phyloP scores from a whole-genome alignment of 2,113 vertebrate genomes.

The Elanus axillaris region DNA sequence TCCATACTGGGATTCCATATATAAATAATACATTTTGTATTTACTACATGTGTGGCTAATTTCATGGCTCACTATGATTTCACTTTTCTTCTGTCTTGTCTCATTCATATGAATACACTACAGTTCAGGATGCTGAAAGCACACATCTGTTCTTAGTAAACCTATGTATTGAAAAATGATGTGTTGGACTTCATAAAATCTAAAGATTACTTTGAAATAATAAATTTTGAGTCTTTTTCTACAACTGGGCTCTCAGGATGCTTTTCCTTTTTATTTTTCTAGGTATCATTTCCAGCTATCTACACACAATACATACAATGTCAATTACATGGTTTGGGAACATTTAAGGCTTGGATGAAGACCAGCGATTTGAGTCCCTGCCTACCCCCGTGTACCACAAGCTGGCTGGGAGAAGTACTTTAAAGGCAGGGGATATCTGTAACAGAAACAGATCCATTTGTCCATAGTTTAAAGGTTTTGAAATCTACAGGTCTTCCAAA shows the following conservation, averaged over 20 bases:
- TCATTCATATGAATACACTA: not conserved
- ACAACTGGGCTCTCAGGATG: not conserved
- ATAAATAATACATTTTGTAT: not conserved
- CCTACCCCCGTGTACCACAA: not conserved
- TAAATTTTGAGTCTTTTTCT: not conserved
- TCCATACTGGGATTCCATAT: not conserved
- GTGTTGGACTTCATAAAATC: not conserved
- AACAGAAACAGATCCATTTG: not conserved
- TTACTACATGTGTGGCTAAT: not conserved
- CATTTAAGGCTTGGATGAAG: not conserved
- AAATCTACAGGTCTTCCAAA: not conserved
- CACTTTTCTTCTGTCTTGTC: not conserved
- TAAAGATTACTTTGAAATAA: not conserved
- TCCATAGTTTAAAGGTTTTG: not conserved
- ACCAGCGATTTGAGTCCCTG: not conserved
- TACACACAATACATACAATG: not conserved
- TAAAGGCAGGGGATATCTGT: not conserved
- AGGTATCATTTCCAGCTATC: not conserved
- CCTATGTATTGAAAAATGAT: not conserved
- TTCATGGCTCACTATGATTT: not conserved
- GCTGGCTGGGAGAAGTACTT: not conserved
- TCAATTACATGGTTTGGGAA: not conserved
- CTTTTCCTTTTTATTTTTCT: not conserved
- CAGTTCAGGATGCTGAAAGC: not conserved
- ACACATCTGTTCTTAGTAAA: not conserved